Percentiles rank a stretch among this genome's conserved stretches.
These are phyloP conservation scores for Drosophila tanythrix DNA, from an alignment of 2,888 invertebrate genomes.

Conservation along the genomic window DNA sequence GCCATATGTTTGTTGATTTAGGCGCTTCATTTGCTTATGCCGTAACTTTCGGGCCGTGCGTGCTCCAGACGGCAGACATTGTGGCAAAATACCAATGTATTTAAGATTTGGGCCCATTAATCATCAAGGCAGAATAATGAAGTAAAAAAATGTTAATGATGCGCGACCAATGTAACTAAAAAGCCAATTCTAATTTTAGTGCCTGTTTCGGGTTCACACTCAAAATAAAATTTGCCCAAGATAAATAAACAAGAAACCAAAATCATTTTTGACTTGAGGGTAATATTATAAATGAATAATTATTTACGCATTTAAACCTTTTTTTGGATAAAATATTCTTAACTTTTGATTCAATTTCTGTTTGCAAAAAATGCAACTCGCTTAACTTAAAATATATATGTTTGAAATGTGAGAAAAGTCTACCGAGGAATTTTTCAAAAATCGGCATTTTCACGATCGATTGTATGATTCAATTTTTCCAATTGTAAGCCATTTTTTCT, in stretches of 20 bases:
- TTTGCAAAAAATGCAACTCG: not conserved
- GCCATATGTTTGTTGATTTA: constrained; percentile 10
- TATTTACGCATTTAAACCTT: not conserved
- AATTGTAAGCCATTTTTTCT: not conserved
- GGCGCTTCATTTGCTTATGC: constrained; percentile 59
- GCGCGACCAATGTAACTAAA: constrained; percentile 46
- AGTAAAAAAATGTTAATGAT: constrained; percentile 64
- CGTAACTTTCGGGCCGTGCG: constrained; percentile 57
- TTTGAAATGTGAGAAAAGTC: not conserved
- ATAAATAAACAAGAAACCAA: not conserved
- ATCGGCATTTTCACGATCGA: not conserved
- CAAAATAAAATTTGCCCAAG: not conserved
- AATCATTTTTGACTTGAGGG: not conserved
- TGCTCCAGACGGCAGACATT: constrained; percentile 12
- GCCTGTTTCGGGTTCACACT: constrained; percentile 1
- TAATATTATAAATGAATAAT: not conserved
- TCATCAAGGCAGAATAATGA: constrained; percentile 65
- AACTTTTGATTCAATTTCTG: fast-evolving
- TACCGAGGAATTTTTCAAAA: fast-evolving
- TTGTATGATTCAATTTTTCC: not conserved
- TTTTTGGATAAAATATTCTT: not conserved
- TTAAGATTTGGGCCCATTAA: constrained; percentile 57
- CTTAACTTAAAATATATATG: not conserved
- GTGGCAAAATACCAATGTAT: constrained; percentile 1
- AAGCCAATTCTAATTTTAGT: constrained; percentile 14